These are phyloP conservation scores for Crotalus helleri DNA, from an alignment of 2,113 vertebrate genomes.

Conservation along the genomic window DNA sequence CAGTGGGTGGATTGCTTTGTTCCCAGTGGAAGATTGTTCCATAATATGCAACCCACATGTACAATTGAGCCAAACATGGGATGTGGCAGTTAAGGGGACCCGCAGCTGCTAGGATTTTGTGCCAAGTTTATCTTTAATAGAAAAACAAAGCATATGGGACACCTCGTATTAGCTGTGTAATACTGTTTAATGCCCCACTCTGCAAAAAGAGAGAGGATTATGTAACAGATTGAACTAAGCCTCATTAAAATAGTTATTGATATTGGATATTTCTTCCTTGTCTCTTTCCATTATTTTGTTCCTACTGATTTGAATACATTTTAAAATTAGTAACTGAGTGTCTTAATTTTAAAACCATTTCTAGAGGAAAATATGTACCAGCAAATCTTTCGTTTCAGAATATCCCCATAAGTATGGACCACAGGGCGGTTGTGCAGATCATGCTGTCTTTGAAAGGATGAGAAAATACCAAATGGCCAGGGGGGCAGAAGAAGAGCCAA, in stretches of 20 bases:
- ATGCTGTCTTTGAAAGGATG: constrained; percentile 94
- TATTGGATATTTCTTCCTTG: neutral
- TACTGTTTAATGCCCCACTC: neutral
- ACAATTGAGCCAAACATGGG: neutral
- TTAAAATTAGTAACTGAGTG: neutral
- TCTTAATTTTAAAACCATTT: neutral
- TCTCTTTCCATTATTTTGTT: neutral
- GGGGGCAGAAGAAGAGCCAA: constrained; percentile 60
- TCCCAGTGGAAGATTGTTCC: neutral
- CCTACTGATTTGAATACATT: neutral
- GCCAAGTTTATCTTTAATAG: neutral
- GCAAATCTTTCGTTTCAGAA: constrained; percentile 70
- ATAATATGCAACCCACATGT: neutral
- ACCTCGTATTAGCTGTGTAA: neutral
- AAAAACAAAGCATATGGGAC: neutral
- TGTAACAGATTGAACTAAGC: neutral
- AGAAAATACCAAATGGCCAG: constrained; percentile 87
- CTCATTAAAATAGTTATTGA: neutral
- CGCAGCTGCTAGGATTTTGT: neutral
- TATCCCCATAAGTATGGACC: constrained; percentile 97
- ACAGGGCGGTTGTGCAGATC: constrained; percentile 93
- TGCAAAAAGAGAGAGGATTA: neutral
- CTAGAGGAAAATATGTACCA: neutral
- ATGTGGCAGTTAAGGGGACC: neutral
- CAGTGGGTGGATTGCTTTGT: neutral